phyloP scores from a whole-genome alignment of 2,888 invertebrate genomes.

The Rotaria magnacalcarata region DNA sequence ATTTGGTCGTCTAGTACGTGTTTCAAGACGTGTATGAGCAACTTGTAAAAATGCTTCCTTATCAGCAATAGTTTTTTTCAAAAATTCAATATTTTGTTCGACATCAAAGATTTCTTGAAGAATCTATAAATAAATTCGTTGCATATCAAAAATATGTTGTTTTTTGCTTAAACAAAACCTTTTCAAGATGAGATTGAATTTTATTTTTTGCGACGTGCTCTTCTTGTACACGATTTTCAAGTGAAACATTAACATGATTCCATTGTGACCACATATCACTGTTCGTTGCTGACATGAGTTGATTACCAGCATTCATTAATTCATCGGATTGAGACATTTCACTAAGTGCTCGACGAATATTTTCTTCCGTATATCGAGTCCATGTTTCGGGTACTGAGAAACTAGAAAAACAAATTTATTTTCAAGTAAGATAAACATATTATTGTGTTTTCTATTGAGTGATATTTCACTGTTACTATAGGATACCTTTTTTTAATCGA shows the following conservation, averaged over 20 bases:
- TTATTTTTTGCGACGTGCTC: constrained; percentile 58
- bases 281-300: constrained; percentile 56
- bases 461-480: no score
- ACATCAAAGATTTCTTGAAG: constrained; percentile 88
- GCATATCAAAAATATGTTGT: neutral
- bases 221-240: constrained; percentile 58
- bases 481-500: no score
- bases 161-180: neutral
- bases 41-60: constrained; percentile 65
- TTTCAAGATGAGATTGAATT: constrained; percentile 58
- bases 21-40: constrained; percentile 78
- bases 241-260: constrained; percentile 57
- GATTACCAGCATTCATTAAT: constrained; percentile 57
- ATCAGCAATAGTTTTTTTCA: constrained; percentile 83
- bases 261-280: constrained; percentile 60
- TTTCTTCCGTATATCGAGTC: constrained; percentile 59
- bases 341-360: constrained; percentile 59
- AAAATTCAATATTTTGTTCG: constrained; percentile 80
- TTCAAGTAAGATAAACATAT: no score
- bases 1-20: constrained; percentile 78
- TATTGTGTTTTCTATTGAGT: no score
- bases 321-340: constrained; percentile 58
- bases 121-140: constrained; percentile 62
- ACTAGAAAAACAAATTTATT: constrained; percentile 48
- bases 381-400: constrained; percentile 59